Percentiles rank a stretch among this genome's conserved stretches.
These are phyloP conservation scores for Maconellicoccus hirsutus DNA, from an alignment of 1,140 invertebrate genomes.

Conservation along the genomic window DNA sequence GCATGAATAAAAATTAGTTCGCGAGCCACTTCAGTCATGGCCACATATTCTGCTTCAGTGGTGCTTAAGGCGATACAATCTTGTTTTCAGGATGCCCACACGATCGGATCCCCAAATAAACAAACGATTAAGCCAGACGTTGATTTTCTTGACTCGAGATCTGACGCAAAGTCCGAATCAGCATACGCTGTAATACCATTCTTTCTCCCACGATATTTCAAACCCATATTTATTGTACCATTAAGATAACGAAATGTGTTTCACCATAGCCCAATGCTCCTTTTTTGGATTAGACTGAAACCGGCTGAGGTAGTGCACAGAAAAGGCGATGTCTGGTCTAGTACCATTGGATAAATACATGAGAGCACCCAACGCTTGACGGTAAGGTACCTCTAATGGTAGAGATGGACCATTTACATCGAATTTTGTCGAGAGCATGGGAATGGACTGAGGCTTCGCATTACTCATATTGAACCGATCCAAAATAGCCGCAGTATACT, in stretches of 20 bases:
- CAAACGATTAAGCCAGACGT: constrained; percentile 29
- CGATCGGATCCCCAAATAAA: constrained; percentile 26
- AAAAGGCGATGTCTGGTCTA: constrained; percentile 35
- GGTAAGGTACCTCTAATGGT: constrained; percentile 30
- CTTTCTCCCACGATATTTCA: constrained; percentile 14
- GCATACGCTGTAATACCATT: constrained; percentile 24
- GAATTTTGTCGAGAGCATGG: constrained; percentile 34
- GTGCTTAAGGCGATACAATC: constrained; percentile 28
- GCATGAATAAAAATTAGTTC: constrained; percentile 25
- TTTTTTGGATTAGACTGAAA: constrained; percentile 28
- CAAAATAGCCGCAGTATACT: too few species aligned
- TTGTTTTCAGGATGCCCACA: constrained; percentile 30
- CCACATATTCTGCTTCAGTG: constrained; percentile 32
- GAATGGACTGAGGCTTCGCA: constrained; percentile 33
- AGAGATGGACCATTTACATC: too few species aligned
- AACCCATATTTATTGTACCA: constrained; percentile 25
- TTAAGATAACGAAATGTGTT: constrained; percentile 33
- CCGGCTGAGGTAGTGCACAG: constrained; percentile 30
- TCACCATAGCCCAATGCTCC: constrained; percentile 30
- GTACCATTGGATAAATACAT: constrained; percentile 34
- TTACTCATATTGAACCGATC: constrained; percentile 34
- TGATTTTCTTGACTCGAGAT: constrained; percentile 31
- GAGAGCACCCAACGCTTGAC: constrained; percentile 33
- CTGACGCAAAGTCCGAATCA: constrained; percentile 27
- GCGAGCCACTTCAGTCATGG: constrained; percentile 29